A percentile compares a stretch with the other conserved stretches of the same genome.
Evolutionary conservation across 2,797 vertebrate genomes (phyloP).

Genomic region (Anniella stebbinsi): DNA sequence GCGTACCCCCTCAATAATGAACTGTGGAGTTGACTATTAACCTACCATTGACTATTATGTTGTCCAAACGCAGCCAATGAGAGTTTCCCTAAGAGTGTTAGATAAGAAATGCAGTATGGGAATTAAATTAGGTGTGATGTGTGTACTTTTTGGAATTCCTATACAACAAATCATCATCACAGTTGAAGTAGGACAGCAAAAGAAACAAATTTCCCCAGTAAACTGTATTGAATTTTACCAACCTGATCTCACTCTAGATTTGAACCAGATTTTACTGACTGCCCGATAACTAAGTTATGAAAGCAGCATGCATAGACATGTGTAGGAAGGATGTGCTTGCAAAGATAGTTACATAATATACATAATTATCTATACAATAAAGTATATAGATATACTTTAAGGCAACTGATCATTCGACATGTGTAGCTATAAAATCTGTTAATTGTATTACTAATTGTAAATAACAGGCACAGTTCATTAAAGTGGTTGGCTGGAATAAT

Average conservation of each 20-base stretch:
- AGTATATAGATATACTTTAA: not conserved
- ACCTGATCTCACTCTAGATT: not conserved
- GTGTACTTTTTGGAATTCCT: constrained; percentile 44
- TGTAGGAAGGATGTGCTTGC: not conserved
- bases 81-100: not conserved
- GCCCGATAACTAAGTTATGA: constrained; percentile 8
- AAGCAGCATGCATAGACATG: not conserved
- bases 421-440: not conserved
- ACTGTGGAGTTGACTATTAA: no score
- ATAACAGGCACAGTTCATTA: not conserved
- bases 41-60: no score
- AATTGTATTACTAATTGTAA: not conserved
- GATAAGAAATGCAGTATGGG: not conserved
- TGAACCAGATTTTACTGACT: not conserved
- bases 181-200: constrained; percentile 28
- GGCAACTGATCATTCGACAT: not conserved
- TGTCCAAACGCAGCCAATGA: not conserved
- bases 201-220: constrained; percentile 32
- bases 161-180: constrained; percentile 38
- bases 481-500: not conserved
- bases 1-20: no score
- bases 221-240: constrained; percentile 25
- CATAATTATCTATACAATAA: no score
- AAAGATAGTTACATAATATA: not conserved
- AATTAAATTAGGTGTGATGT: not conserved